phyloP scores from a whole-genome alignment of 2,888 invertebrate species.

The Morpho achilles region DNA sequence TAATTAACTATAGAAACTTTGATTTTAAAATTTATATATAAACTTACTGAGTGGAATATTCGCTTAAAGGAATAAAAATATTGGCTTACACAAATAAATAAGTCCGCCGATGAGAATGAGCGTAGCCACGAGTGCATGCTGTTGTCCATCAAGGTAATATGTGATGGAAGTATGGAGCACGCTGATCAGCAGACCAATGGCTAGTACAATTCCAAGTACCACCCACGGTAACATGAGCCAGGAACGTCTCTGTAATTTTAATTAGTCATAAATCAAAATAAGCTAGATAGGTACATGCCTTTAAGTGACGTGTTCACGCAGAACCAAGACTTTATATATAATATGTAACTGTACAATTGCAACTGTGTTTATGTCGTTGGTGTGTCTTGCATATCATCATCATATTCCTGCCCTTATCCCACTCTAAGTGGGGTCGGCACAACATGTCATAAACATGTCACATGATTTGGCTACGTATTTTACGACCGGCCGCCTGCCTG shows the following conservation, averaged over 20 bases:
- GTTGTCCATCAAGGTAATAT: slow-evolving; percentile 81
- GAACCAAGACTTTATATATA: no score
- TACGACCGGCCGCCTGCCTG: no score
- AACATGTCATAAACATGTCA: no score
- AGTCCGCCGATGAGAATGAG: slow-evolving; percentile 64
- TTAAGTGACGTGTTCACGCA: neutral
- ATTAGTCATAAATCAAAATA: neutral
- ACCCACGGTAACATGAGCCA: slow-evolving; percentile 93
- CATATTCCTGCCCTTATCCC: no score
- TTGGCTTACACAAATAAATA: slow-evolving; percentile 60
- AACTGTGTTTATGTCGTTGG: no score
- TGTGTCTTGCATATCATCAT: no score
- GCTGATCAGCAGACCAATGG: slow-evolving; percentile 87
- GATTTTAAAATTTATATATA: no score
- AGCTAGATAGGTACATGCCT: neutral
- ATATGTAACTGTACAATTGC: no score
- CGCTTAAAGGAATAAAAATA: neutral
- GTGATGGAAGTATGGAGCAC: slow-evolving; percentile 88
- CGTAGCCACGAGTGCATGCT: slow-evolving; percentile 53
- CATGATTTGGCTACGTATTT: no score
- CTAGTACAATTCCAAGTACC: slow-evolving; percentile 87
- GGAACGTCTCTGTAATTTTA: slow-evolving; percentile 84
- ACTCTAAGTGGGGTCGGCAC: no score
- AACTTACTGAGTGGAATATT: no score
- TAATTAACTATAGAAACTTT: no score